phyloP scores from a whole-genome alignment of 2,888 invertebrate species.

The Melipona beecheii region DNA sequence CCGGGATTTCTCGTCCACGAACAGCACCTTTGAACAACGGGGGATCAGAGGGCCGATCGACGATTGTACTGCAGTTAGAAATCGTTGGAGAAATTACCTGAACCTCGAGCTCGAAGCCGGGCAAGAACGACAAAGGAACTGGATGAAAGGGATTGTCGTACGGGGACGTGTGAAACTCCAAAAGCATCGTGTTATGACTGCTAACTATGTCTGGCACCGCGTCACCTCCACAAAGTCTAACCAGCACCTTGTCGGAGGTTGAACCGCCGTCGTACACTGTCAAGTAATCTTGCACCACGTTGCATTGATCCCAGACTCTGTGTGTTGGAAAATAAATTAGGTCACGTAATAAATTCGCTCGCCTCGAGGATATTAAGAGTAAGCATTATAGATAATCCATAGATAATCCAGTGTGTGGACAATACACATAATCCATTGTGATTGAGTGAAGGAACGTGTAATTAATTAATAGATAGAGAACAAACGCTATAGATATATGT shows the following conservation, averaged over 20 bases:
- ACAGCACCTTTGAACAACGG: slow-evolving; percentile 87
- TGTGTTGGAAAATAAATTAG: slow-evolving; percentile 73
- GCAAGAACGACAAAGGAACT: slow-evolving; percentile 90
- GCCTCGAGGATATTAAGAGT: too few relatives aligned
- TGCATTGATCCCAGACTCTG: slow-evolving; percentile 93
- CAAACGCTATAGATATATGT: too few relatives aligned
- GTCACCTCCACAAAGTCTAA: slow-evolving; percentile 93
- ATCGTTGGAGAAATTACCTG: slow-evolving; percentile 85
- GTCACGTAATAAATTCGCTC: too few relatives aligned
- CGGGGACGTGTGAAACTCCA: slow-evolving; percentile 92
- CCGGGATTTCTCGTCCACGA: slow-evolving; percentile 91
- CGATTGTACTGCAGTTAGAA: not conserved
- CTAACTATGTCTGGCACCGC: slow-evolving; percentile 92
- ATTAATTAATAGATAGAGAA: too few relatives aligned
- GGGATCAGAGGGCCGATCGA: not conserved
- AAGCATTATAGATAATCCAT: too few relatives aligned
- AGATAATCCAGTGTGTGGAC: too few relatives aligned
- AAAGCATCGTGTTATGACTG: slow-evolving; percentile 90
- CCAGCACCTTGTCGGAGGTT: slow-evolving; percentile 89
- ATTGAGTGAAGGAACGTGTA: too few relatives aligned
- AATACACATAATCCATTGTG: too few relatives aligned
- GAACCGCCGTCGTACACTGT: slow-evolving; percentile 92
- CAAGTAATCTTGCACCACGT: slow-evolving; percentile 92
- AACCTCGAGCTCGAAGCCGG: slow-evolving; percentile 93
- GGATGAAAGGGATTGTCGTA: slow-evolving; percentile 93